A percentile compares a stretch with the other conserved stretches of the same genome.
phyloP scores from a whole-genome alignment of 2,113 vertebrate genomes.

The Naja naja region DNA sequence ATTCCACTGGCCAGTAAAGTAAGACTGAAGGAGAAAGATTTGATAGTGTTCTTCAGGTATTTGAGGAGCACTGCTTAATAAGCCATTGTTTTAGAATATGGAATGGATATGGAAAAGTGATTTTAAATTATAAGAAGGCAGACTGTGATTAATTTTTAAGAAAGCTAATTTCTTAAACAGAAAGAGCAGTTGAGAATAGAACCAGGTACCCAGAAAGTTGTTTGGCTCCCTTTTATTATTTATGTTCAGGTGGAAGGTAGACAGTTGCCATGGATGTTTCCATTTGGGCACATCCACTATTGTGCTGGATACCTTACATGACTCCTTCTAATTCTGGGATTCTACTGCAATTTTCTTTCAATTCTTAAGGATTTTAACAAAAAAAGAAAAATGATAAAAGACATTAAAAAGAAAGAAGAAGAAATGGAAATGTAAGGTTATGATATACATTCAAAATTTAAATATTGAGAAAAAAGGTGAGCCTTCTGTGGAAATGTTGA shows the following conservation, averaged over 20 bases:
- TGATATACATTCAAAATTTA: neutral
- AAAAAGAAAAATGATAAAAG: neutral
- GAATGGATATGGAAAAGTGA: neutral
- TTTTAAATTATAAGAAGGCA: neutral
- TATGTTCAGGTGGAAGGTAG: neutral
- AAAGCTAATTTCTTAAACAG: neutral
- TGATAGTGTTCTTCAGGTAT: neutral
- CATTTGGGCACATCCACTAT: neutral
- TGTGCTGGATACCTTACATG: neutral
- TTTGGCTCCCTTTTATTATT: neutral
- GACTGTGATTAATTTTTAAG: neutral
- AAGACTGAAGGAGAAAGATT: neutral
- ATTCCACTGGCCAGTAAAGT: neutral
- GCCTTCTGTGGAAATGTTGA: neutral
- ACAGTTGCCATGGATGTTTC: neutral
- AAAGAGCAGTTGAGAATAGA: neutral
- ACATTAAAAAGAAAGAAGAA: neutral
- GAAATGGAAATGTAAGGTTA: neutral
- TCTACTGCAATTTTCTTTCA: neutral
- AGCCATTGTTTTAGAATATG: neutral
- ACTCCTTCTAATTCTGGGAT: neutral
- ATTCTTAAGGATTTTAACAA: neutral
- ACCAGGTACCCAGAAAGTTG: neutral
- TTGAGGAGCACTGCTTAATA: neutral
- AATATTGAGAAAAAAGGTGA: neutral